Evolutionary conservation across 2,797 vertebrate genomes (phyloP).

Genomic region (Acrossocheilus wenchowensis): DNA sequence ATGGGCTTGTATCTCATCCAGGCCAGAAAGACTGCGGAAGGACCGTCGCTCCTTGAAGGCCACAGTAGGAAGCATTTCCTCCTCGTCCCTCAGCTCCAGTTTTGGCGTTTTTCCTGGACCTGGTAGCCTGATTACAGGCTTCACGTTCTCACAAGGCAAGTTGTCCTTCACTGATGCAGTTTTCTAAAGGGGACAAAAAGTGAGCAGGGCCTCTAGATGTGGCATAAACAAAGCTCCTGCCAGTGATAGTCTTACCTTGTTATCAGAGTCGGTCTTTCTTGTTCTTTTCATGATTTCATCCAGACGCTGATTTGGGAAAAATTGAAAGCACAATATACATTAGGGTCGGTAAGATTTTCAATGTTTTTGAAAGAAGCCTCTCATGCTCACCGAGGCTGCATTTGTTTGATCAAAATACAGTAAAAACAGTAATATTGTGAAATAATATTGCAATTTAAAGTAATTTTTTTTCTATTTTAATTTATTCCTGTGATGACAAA

Average conservation of each 20-base stretch:
- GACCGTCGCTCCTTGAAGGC: conserved; percentile 93
- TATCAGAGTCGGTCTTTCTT: conserved; percentile 85
- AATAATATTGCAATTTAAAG: not conserved
- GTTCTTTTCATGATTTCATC: conserved; percentile 99
- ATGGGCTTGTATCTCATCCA: conserved; percentile 91
- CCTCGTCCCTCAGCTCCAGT: conserved; percentile 81
- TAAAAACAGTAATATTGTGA: not conserved
- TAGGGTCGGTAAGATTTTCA: conserved; percentile 1
- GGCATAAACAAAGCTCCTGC: not conserved
- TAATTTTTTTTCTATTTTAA: not conserved
- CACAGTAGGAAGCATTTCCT: conserved; percentile 86
- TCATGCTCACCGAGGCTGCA: not conserved
- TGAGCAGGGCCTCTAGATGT: not conserved
- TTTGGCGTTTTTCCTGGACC: conserved; percentile 81
- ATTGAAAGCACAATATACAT: conserved; percentile 18
- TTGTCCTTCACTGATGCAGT: conserved; percentile 61
- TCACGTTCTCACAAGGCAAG: conserved; percentile 85
- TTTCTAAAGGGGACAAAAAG: conserved; percentile 63
- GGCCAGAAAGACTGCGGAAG: conserved; percentile 83
- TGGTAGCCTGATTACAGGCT: conserved; percentile 83
- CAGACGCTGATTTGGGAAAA: conserved; percentile 82
- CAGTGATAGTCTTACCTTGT: conserved; percentile 78
- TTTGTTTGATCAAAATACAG: not conserved
- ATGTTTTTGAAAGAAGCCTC: not conserved
- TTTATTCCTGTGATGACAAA: no score